Evolutionary conservation across 2,797 vertebrate species (phyloP).

Genomic region (Sylvia borin): DNA sequence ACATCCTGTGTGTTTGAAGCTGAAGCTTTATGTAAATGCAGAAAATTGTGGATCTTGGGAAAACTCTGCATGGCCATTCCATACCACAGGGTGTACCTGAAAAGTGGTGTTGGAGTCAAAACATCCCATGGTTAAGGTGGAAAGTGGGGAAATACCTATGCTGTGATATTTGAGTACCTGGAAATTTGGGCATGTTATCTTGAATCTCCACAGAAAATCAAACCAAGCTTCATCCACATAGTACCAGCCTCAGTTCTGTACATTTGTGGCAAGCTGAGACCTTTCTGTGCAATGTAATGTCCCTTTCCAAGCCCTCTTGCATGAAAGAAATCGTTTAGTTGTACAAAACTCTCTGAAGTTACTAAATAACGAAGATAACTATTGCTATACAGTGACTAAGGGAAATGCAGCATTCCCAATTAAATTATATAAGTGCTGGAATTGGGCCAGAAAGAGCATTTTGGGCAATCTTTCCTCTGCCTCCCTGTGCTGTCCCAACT

Average conservation of each 20-base stretch:
- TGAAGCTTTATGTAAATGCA: background rate
- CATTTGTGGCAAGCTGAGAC: background rate
- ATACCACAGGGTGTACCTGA: background rate
- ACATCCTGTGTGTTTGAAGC: background rate
- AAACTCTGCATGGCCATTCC: background rate
- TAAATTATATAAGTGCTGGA: background rate
- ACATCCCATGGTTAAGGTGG: too few species aligned
- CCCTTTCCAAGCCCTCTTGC: background rate
- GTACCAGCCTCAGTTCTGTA: background rate
- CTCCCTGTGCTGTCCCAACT: rapidly evolving
- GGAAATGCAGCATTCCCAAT: background rate
- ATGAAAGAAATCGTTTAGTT: background rate
- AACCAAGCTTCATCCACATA: background rate
- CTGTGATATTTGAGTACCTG: background rate
- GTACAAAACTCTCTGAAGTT: background rate
- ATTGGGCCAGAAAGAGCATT: background rate
- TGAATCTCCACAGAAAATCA: background rate
- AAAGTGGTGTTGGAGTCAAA: background rate
- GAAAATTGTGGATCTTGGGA: background rate
- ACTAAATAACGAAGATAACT: background rate
- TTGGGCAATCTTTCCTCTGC: background rate
- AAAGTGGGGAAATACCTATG: background rate
- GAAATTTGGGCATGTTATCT: background rate
- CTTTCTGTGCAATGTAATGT: background rate
- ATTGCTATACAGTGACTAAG: background rate